Evolutionary conservation across 2,888 invertebrate species (phyloP).

Genomic region (Xestia sexstrigata): DNA sequence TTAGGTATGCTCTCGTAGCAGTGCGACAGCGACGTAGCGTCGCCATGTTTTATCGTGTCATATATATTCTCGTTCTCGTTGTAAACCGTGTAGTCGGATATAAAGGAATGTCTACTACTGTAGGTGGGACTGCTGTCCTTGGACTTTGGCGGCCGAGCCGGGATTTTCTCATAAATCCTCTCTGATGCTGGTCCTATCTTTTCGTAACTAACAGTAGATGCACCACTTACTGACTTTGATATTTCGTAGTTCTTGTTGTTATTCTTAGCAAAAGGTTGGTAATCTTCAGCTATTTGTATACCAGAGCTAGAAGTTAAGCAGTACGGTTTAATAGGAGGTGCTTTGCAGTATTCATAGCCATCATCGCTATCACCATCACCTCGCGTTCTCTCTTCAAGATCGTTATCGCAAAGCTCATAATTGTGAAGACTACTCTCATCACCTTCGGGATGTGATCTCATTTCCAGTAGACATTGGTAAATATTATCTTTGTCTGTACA

Average conservation of each 20-base stretch:
- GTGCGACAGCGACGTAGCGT: conserved; percentile 88
- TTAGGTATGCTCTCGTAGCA: conserved; percentile 91
- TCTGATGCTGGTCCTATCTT: conserved; percentile 83
- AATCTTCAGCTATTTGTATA: conserved; percentile 90
- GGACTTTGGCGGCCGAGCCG: conserved; percentile 78
- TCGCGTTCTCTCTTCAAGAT: conserved; percentile 85
- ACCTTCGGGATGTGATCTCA: conserved; percentile 88
- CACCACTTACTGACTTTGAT: conserved; percentile 86
- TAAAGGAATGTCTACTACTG: conserved; percentile 83
- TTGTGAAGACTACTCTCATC: conserved; percentile 89
- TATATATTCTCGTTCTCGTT: conserved; percentile 91
- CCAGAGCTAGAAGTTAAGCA: conserved; percentile 85
- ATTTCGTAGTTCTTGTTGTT: conserved; percentile 83
- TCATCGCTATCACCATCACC: conserved; percentile 88
- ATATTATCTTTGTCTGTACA: conserved; percentile 79
- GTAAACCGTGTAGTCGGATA: conserved; percentile 84
- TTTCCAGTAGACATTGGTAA: conserved; percentile 87
- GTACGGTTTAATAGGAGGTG: conserved; percentile 84
- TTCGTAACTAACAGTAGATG: conserved; percentile 87
- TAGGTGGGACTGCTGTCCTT: conserved; percentile 84
- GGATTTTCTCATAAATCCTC: conserved; percentile 88
- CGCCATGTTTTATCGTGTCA: conserved; percentile 91
- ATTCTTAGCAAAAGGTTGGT: conserved; percentile 79
- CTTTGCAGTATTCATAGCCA: conserved; percentile 89
- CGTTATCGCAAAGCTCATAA: conserved; percentile 88